Evolutionary conservation across 1,140 invertebrate species (phyloP).

Genomic region (Drosophila sp.): DNA sequence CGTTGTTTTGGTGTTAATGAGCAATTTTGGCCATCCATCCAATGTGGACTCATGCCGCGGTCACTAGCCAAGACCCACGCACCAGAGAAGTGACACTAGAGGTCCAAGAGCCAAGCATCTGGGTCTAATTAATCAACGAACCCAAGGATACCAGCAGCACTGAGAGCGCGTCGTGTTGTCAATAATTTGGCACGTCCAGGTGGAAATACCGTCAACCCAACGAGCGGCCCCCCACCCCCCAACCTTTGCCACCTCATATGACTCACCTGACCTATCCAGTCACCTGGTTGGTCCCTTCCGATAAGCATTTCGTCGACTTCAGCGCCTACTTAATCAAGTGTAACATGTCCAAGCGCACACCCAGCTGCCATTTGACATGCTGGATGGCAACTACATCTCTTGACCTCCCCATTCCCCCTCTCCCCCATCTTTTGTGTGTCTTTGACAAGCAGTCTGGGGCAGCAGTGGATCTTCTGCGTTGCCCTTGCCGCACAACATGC

Average conservation of each 20-base stretch:
- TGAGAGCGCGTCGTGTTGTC: slow-evolving; percentile 49
- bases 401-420: neutral
- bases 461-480: neutral
- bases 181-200: slow-evolving; percentile 76
- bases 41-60: slow-evolving; percentile 51
- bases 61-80: slow-evolving; percentile 20
- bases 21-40: slow-evolving; percentile 25
- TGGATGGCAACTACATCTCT: slow-evolving; percentile 23
- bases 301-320: slow-evolving; percentile 78
- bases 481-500: slow-evolving; percentile 19
- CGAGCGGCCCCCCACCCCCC: slow-evolving; percentile 20
- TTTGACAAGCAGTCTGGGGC: slow-evolving; percentile 3
- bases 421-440: neutral
- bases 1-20: slow-evolving; percentile 59
- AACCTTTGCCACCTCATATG: neutral
- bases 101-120: slow-evolving; percentile 29
- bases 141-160: slow-evolving; percentile 25
- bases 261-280: slow-evolving; percentile 26
- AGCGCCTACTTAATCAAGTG: slow-evolving; percentile 78
- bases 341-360: slow-evolving; percentile 69
- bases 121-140: slow-evolving; percentile 74
- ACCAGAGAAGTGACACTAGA: neutral
- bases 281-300: slow-evolving; percentile 52
- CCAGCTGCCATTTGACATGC: slow-evolving; percentile 67
- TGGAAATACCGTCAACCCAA: neutral